Percentiles rank a stretch among this genome's conserved stretches.
Conservation (phyloP, 2,888 invertebrate species). For the Eristalis intricaria region DNA sequence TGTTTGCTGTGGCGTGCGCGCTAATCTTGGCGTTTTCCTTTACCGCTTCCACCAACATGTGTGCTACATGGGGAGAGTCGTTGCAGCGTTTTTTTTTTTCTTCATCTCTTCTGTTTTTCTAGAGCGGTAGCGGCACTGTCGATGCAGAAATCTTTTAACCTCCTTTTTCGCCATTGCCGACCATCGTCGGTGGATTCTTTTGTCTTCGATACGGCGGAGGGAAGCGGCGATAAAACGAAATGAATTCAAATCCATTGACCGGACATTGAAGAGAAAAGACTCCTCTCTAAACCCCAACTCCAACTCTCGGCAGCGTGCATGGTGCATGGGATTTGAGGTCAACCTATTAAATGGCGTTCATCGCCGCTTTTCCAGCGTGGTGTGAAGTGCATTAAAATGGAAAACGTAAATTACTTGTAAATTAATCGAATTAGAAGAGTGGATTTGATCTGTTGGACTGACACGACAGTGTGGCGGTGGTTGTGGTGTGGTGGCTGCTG, state of each 20-base stretch:
- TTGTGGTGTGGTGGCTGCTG: no score
- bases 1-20: conserved; percentile 15
- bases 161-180: conserved; percentile 36
- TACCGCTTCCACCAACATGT: conserved; percentile 39
- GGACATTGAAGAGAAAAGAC: conserved; percentile 59
- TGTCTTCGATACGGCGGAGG: conserved; percentile 44
- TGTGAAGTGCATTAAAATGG: background rate
- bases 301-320: background rate
- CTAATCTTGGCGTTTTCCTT: conserved; percentile 62
- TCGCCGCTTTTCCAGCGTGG: background rate
- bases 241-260: conserved; percentile 54
- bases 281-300: no score
- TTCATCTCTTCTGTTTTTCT: conserved; percentile 7
- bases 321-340: conserved; percentile 45
- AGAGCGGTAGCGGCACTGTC: conserved; percentile 37
- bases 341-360: conserved; percentile 38
- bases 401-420: conserved; percentile 32
- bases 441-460: conserved; percentile 7
- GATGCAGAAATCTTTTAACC: conserved; percentile 69
- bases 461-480: no score
- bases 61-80: conserved; percentile 24
- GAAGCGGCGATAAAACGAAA: conserved; percentile 7
- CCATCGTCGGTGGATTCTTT: conserved; percentile 50
- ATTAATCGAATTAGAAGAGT: conserved; percentile 43
- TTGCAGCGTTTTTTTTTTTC: conserved; percentile 7